Conservation (phyloP, 2,888 invertebrate species). For the Tuta absoluta region DNA sequence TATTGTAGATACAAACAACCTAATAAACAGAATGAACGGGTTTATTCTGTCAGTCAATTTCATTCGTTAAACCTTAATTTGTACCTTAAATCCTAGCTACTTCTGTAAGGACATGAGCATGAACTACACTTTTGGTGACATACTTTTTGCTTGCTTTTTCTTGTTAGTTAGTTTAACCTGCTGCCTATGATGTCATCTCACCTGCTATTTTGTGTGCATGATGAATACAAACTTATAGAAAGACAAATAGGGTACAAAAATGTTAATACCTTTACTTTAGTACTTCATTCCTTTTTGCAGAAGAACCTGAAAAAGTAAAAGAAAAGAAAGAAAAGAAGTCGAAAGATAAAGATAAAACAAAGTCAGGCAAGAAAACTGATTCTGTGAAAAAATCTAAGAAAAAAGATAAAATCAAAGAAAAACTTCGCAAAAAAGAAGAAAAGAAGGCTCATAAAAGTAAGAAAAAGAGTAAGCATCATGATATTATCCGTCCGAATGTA, state of each 20-base stretch:
- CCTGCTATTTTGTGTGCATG: background rate
- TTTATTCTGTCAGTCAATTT: no score
- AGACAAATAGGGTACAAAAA: no score
- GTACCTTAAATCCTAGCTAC: no score
- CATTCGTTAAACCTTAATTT: no score
- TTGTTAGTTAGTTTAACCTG: no score
- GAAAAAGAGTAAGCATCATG: conserved; percentile 68
- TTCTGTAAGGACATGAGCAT: no score
- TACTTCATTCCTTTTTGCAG: conserved; percentile 40
- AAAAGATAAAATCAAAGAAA: conserved; percentile 63
- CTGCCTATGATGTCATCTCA: no score
- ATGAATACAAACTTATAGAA: no score
- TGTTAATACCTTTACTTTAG: background rate
- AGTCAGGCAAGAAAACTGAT: conserved; percentile 48
- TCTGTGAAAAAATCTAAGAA: conserved; percentile 65
- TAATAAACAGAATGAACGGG: no score
- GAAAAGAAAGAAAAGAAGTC: conserved; percentile 72
- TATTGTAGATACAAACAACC: no score
- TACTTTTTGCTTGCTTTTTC: no score
- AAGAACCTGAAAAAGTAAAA: conserved; percentile 64
- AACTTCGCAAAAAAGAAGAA: conserved; percentile 58
- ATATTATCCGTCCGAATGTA: conserved; percentile 70
- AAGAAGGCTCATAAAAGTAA: conserved; percentile 73
- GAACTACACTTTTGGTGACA: no score
- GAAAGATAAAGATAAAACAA: conserved; percentile 61